A percentile compares a stretch with the other conserved stretches of the same genome.
phyloP scores from a whole-genome alignment of 1,140 invertebrate species.

The Mesaphorura yosii region DNA sequence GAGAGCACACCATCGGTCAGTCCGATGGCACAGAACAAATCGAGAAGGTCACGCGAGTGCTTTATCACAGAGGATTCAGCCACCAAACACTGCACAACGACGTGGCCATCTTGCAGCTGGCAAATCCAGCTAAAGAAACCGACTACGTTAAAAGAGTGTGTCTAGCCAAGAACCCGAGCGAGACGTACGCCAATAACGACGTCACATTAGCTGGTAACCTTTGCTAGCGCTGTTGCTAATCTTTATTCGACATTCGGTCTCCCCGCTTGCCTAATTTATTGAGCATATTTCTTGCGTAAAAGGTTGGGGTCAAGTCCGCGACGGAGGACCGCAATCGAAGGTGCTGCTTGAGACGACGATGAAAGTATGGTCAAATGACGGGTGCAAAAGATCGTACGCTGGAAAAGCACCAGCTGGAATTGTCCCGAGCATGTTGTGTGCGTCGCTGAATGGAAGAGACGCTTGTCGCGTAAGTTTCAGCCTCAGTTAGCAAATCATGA shows the following conservation, averaged over 20 bases:
- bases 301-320: neutral
- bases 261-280: no score
- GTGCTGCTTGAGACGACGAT: constrained; percentile 71
- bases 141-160: constrained; percentile 36
- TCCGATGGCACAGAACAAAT: constrained; percentile 31
- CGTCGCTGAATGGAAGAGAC: constrained; percentile 65
- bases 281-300: no score
- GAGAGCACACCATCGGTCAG: constrained; percentile 60
- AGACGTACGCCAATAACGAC: neutral
- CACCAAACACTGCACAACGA: constrained; percentile 31
- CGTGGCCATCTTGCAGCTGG: constrained; percentile 35
- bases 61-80: constrained; percentile 23
- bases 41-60: constrained; percentile 9
- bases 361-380: constrained; percentile 65
- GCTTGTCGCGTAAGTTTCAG: constrained; percentile 63
- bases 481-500: neutral
- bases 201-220: constrained; percentile 18
- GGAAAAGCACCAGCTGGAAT: constrained; percentile 67
- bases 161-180: constrained; percentile 27
- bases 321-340: neutral
- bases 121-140: constrained; percentile 30
- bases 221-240: neutral
- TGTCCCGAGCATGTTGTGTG: constrained; percentile 72
- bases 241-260: neutral
- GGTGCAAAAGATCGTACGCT: constrained; percentile 67